These are phyloP conservation scores for Drosophila pseudotalamancana DNA, from an alignment of 2,888 invertebrate genomes.

Conservation along the genomic window DNA sequence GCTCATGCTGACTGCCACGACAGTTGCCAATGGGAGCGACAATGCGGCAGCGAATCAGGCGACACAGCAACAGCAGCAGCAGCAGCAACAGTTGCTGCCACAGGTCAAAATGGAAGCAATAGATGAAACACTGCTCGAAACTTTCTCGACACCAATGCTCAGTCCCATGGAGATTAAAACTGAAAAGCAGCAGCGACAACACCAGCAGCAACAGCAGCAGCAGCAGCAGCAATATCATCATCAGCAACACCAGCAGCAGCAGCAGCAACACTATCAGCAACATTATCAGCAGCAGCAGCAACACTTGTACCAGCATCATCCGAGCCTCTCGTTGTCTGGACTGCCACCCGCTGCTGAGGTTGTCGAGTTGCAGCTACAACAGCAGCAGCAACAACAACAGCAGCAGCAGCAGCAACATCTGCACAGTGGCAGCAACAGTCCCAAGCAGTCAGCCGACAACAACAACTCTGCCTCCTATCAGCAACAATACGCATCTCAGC, in stretches of 20 bases:
- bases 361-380: slow-evolving; percentile 73
- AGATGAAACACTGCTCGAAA: slow-evolving; percentile 87
- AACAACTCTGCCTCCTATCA: slow-evolving; percentile 74
- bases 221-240: slow-evolving; percentile 59
- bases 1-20: slow-evolving; percentile 90
- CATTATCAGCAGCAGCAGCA: slow-evolving; percentile 71
- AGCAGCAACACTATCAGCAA: slow-evolving; percentile 69
- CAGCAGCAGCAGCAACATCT: slow-evolving; percentile 63
- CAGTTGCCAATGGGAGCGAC: slow-evolving; percentile 80
- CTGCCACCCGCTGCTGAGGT: slow-evolving; percentile 76
- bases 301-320: slow-evolving; percentile 82
- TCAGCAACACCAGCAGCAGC: slow-evolving; percentile 61
- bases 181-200: slow-evolving; percentile 86
- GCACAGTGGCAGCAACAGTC: slow-evolving; percentile 81
- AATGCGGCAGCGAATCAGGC: slow-evolving; percentile 28
- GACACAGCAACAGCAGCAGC: slow-evolving; percentile 35
- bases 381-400: slow-evolving; percentile 63
- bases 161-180: slow-evolving; percentile 93
- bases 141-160: slow-evolving; percentile 89
- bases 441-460: slow-evolving; percentile 71
- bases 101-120: slow-evolving; percentile 93
- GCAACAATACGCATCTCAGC: slow-evolving; percentile 78
- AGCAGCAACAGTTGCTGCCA: slow-evolving; percentile 70
- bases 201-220: slow-evolving; percentile 64
- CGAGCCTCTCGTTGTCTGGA: slow-evolving; percentile 75